phyloP scores from a whole-genome alignment of 2,113 vertebrate genomes.

The zebrafish (Danio rerio) region DNA sequence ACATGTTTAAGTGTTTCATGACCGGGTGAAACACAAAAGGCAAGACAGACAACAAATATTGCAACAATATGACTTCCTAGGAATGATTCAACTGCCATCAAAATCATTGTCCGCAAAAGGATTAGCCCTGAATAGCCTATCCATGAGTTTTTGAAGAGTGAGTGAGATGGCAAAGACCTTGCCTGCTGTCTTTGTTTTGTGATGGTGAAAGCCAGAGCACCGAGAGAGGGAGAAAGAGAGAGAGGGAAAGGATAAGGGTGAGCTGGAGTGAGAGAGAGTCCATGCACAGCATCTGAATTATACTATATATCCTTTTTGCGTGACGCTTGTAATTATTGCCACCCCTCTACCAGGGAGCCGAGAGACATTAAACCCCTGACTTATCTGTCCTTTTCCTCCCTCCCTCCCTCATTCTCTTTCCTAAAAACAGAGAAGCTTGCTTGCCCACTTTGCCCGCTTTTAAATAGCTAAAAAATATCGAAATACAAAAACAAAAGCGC shows the following conservation, averaged over 20 bases:
- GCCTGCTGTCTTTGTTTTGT: conserved; percentile 78
- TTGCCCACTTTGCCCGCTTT: conserved; percentile 27
- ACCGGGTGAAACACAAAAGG: conserved; percentile 26
- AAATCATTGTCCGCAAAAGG: conserved; percentile 42
- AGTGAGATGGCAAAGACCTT: conserved; percentile 71
- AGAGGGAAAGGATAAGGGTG: conserved; percentile 55
- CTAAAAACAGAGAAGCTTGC: conserved; percentile 31
- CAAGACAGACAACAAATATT: conserved; percentile 26
- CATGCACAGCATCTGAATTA: conserved; percentile 67
- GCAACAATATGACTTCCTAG: conserved; percentile 8
- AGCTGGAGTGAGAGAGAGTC: conserved; percentile 44
- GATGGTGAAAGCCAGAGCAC: conserved; percentile 60
- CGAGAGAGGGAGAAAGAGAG: conserved; percentile 63
- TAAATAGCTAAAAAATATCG: conserved; percentile 8
- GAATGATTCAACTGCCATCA: conserved; percentile 32
- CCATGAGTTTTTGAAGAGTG: conserved; percentile 36
- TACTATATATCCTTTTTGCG: conserved; percentile 59
- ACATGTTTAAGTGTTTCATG: conserved; percentile 4
- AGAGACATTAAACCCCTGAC: conserved; percentile 53
- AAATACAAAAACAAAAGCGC: conserved; percentile 21
- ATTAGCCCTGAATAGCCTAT: conserved; percentile 35
- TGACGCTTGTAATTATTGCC: conserved; percentile 59
- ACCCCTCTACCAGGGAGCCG: conserved; percentile 40
- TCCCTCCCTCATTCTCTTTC: not conserved
- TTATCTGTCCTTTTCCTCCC: conserved; percentile 53